Evolutionary conservation across 2,113 vertebrate genomes (phyloP).

Genomic region (Copsychus sechellarum): DNA sequence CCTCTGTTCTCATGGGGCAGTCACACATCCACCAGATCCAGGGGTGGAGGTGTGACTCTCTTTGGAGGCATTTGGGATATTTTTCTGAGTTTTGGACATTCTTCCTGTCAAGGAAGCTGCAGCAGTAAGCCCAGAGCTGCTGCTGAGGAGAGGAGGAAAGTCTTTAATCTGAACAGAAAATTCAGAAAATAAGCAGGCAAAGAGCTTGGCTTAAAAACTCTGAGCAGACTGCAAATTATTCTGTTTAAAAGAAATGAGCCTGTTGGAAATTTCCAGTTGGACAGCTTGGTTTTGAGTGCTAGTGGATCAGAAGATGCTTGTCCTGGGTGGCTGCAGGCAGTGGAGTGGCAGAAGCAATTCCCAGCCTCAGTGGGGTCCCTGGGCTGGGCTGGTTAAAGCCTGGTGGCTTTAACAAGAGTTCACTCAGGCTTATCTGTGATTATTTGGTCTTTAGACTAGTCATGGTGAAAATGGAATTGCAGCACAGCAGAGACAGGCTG

Average conservation of each 20-base stretch:
- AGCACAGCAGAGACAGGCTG: not conserved
- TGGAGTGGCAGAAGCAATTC: not conserved
- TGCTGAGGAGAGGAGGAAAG: not conserved
- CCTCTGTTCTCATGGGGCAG: fast-evolving
- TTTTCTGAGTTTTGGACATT: not conserved
- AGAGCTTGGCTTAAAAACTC: not conserved
- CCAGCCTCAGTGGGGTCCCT: not conserved
- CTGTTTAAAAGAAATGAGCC: not conserved
- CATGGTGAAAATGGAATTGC: not conserved
- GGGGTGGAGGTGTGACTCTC: not conserved
- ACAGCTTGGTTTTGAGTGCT: not conserved
- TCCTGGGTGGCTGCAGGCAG: not conserved
- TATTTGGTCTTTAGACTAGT: not conserved
- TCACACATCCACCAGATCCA: not conserved
- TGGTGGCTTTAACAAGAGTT: not conserved
- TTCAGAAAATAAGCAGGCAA: not conserved
- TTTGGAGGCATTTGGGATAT: not conserved
- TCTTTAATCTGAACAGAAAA: not conserved
- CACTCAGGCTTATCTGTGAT: not conserved
- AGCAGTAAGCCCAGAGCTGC: not conserved
- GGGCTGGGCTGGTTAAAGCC: not conserved
- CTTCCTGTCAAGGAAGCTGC: not conserved
- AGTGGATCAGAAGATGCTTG: not conserved
- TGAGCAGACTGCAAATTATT: not conserved
- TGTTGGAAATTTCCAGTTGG: not conserved